Evolutionary conservation across 2,797 vertebrate genomes (phyloP).

Genomic region (Ispidina lecontei): DNA sequence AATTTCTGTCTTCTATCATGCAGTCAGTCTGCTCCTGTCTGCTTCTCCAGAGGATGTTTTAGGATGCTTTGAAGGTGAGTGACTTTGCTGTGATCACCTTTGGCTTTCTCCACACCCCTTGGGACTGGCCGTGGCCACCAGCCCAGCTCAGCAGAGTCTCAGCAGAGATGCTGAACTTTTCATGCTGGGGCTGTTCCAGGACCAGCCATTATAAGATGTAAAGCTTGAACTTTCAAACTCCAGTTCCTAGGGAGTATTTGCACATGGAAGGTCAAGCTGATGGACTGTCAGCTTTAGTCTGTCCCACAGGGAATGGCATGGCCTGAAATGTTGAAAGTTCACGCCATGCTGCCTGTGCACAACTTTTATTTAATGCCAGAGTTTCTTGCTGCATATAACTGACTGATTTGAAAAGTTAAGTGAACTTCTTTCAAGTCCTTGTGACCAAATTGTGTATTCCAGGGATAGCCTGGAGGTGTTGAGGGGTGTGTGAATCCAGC

Average conservation of each 20-base stretch:
- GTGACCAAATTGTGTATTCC: neutral
- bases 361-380: neutral
- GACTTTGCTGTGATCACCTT: neutral
- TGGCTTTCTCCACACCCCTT: neutral
- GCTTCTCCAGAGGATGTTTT: neutral
- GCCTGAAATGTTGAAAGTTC: conserved; percentile 48
- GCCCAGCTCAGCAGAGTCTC: neutral
- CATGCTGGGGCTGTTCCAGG: neutral
- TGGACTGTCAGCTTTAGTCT: conserved; percentile 53
- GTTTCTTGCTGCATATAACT: neutral
- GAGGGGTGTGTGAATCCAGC: neutral
- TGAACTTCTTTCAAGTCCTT: neutral
- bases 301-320: neutral
- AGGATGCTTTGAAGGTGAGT: neutral
- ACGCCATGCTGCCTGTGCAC: neutral
- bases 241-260: neutral
- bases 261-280: conserved; percentile 31
- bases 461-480: neutral
- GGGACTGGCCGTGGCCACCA: accelerated
- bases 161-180: neutral
- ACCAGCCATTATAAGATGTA: neutral
- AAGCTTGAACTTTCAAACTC: conserved; percentile 45
- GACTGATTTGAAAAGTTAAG: neutral
- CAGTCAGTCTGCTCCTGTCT: neutral
- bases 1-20: neutral